Evolutionary conservation across 2,797 vertebrate genomes (phyloP).

Genomic region (Chloroceryle amazona): DNA sequence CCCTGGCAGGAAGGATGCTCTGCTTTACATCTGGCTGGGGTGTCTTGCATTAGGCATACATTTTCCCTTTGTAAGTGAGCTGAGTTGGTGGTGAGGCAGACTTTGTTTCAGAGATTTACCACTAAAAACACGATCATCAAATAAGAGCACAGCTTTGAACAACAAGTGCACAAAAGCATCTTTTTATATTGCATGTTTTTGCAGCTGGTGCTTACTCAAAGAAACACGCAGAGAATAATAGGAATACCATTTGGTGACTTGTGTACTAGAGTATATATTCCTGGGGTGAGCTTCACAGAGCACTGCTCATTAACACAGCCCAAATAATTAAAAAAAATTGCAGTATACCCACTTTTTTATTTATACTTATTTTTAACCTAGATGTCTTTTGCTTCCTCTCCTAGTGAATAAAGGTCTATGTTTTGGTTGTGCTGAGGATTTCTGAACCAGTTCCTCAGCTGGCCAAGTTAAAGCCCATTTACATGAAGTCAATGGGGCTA

Average conservation of each 20-base stretch:
- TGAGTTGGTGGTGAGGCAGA: not conserved
- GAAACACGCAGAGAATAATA: not conserved
- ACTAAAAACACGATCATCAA: not conserved
- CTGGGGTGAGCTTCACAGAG: not conserved
- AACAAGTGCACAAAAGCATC: not conserved
- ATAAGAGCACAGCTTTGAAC: not conserved
- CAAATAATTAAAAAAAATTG: not conserved
- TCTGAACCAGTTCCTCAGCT: constrained; percentile 11
- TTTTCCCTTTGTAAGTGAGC: not conserved
- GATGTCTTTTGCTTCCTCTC: not conserved
- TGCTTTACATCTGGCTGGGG: not conserved
- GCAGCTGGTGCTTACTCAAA: constrained; percentile 24
- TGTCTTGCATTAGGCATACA: not conserved
- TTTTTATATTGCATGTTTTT: not conserved
- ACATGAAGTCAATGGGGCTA: constrained; percentile 21
- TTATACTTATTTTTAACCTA: not conserved
- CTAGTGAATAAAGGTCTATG: not conserved
- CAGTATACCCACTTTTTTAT: not conserved
- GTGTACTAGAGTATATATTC: not conserved
- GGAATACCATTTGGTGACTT: not conserved
- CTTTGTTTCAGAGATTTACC: not conserved
- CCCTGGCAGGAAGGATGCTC: not conserved
- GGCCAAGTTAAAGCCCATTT: constrained; percentile 3
- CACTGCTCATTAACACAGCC: not conserved
- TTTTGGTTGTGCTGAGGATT: not conserved